phyloP scores from a whole-genome alignment of 2,113 vertebrate genomes.

The Labeo catla region DNA sequence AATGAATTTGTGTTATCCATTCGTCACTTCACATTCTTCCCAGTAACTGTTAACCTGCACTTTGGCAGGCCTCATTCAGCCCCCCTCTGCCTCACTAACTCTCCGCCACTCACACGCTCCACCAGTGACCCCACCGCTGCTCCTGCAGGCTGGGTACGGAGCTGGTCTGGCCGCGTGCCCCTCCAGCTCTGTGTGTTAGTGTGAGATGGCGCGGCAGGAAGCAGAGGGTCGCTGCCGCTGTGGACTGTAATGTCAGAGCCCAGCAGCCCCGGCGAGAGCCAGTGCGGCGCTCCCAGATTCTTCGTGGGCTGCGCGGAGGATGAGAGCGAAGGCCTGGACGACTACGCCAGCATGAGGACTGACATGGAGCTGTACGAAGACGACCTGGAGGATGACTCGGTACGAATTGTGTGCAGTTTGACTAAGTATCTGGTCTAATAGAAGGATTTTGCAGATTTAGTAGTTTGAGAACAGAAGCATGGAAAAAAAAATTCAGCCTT shows the following conservation, averaged over 20 bases:
- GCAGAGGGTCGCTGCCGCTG: conserved; percentile 78
- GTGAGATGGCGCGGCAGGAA: conserved; percentile 76
- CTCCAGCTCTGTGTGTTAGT: conserved; percentile 65
- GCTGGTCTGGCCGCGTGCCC: conserved; percentile 20
- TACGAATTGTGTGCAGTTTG: conserved; percentile 49
- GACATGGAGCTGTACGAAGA: conserved; percentile 90
- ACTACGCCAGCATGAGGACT: conserved; percentile 84
- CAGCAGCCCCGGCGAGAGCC: conserved; percentile 87
- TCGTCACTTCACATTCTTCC: neutral
- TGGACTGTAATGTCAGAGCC: conserved; percentile 92
- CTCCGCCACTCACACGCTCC: neutral
- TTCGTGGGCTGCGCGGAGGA: conserved; percentile 96
- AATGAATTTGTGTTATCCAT: neutral
- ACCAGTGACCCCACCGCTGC: neutral
- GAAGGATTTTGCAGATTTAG: neutral
- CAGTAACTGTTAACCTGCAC: neutral
- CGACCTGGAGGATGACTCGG: conserved; percentile 87
- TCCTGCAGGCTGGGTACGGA: conserved; percentile 32
- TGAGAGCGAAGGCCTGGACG: conserved; percentile 87
- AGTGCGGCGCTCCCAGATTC: conserved; percentile 89
- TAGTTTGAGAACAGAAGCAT: neutral
- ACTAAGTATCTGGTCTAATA: neutral
- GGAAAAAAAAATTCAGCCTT: no score
- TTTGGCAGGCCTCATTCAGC: neutral
- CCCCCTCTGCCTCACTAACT: no score